Percentiles rank a stretch among this genome's conserved stretches.
Evolutionary conservation across 2,797 vertebrate species (phyloP).

Genomic region (Dromococcyx pavoninus): DNA sequence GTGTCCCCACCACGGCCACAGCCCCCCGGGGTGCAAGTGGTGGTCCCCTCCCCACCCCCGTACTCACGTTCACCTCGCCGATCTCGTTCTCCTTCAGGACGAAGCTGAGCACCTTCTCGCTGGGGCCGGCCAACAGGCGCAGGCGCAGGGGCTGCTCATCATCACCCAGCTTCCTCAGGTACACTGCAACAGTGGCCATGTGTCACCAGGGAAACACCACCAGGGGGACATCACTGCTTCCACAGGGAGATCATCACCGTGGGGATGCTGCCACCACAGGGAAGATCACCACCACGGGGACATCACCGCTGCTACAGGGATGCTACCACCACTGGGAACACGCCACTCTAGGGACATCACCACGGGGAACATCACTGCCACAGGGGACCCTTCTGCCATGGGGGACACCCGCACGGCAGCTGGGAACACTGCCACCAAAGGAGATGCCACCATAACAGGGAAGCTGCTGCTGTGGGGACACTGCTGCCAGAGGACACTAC

Average conservation of each 20-base stretch:
- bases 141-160: constrained; percentile 87
- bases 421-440: no score
- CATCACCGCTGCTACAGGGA: no score
- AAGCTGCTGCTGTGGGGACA: background rate
- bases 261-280: background rate
- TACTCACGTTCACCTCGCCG: constrained; percentile 92
- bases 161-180: constrained; percentile 85
- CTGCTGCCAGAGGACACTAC: no score
- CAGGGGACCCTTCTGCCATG: background rate
- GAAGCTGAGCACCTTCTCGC: constrained; percentile 87
- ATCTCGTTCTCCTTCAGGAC: constrained; percentile 95
- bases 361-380: background rate
- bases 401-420: background rate
- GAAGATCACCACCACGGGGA: background rate
- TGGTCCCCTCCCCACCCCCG: background rate
- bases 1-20: rapidly evolving
- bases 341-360: background rate
- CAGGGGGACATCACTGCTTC: background rate
- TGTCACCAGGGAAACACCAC: background rate
- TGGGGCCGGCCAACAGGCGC: constrained; percentile 90
- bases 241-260: background rate
- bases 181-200: constrained; percentile 72
- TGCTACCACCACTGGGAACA: no score
- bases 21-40: rapidly evolving
- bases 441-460: background rate